These are phyloP conservation scores for Yoshiicerus persimilis DNA, from an alignment of 1,140 invertebrate genomes.

Conservation along the genomic window DNA sequence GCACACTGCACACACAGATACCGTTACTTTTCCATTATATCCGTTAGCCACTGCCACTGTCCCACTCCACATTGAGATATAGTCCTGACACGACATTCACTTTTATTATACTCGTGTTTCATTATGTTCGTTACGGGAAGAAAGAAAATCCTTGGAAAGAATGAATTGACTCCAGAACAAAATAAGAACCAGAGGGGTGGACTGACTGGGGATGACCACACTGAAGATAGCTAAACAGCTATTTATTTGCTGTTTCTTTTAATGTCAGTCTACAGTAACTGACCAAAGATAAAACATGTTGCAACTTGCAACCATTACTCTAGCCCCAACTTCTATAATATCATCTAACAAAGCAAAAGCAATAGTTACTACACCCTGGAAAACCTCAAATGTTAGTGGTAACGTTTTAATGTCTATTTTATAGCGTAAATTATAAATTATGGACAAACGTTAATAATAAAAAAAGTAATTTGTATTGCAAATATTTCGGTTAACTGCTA, in stretches of 20 bases:
- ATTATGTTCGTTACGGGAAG: neutral
- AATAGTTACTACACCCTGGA: no score
- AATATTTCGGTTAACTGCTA: no score
- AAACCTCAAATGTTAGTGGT: no score
- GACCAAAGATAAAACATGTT: no score
- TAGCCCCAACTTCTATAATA: no score
- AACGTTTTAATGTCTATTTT: no score
- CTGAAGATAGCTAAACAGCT: neutral
- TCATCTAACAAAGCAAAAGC: no score
- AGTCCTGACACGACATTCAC: neutral
- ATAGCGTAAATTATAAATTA: no score
- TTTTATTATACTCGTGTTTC: neutral
- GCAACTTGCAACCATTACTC: no score
- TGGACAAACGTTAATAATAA: no score
- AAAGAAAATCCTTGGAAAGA: neutral
- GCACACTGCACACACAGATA: neutral
- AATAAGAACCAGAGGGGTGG: neutral
- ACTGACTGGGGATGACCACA: neutral
- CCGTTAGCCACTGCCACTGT: no score
- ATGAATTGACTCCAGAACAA: neutral
- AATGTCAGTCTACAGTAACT: neutral
- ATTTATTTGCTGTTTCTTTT: neutral
- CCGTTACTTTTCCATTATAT: neutral
- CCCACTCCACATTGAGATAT: neutral
- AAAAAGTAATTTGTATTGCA: no score